Conservation (phyloP, 2,113 vertebrate genomes). For the Theropithecus gelada region DNA sequence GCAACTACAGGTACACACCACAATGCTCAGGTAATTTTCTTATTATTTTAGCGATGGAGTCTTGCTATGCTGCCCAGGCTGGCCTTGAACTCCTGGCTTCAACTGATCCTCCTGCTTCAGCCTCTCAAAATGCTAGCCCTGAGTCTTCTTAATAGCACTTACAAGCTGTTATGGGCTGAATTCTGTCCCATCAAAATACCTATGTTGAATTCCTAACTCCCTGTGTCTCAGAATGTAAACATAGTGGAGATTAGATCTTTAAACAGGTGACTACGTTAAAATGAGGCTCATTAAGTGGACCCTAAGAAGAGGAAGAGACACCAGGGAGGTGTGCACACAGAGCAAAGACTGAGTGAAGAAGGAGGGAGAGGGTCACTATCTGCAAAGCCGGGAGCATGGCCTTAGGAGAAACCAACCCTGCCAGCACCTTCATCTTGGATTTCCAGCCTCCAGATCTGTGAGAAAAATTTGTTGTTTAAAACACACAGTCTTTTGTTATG, state of each 20-base stretch:
- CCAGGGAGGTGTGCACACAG: neutral
- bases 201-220: neutral
- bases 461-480: neutral
- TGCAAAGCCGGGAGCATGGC: neutral
- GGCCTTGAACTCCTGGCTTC: too few species aligned
- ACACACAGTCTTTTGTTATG: neutral
- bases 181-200: neutral
- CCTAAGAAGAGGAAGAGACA: neutral
- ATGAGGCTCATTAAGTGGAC: neutral
- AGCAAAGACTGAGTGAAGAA: neutral
- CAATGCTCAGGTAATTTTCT: too few species aligned
- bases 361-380: rapidly evolving
- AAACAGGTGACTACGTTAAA: neutral
- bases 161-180: neutral
- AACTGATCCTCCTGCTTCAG: neutral
- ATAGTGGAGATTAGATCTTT: neutral
- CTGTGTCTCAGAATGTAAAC: neutral
- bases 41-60: too few species aligned
- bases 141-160: neutral
- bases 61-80: too few species aligned
- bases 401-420: neutral
- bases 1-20: too few species aligned
- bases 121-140: too few species aligned
- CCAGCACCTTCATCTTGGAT: neutral
- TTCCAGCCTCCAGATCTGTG: neutral